A percentile compares a stretch with the other conserved stretches of the same genome.
phyloP scores from a whole-genome alignment of 1,140 invertebrate genomes.

The Ephestia elutella region DNA sequence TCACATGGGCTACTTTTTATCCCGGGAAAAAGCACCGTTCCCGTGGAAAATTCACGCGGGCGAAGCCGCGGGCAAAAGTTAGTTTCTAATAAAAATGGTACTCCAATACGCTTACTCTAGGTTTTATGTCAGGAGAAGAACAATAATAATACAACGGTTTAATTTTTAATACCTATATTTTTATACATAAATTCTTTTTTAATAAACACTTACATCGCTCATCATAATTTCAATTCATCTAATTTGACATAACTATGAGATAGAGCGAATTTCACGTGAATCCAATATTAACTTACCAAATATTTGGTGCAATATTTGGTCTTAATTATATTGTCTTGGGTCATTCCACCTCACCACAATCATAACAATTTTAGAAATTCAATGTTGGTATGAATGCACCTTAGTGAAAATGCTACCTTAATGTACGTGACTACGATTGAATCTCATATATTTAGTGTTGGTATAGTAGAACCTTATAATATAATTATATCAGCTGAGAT shows the following conservation, averaged over 20 bases:
- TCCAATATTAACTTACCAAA: slow-evolving; percentile 32
- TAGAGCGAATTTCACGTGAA: slow-evolving; percentile 26
- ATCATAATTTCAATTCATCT: slow-evolving; percentile 29
- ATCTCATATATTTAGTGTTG: slow-evolving; percentile 14
- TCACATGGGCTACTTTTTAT: too few relatives aligned
- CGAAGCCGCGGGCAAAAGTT: too few relatives aligned
- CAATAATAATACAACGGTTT: slow-evolving; percentile 14
- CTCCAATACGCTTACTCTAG: too few relatives aligned
- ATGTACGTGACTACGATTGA: slow-evolving; percentile 16
- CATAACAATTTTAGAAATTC: slow-evolving; percentile 23
- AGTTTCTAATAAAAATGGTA: too few relatives aligned
- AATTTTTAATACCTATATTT: slow-evolving; percentile 27
- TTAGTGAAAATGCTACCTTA: slow-evolving; percentile 16
- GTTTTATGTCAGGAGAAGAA: neutral
- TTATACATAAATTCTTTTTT: slow-evolving; percentile 53
- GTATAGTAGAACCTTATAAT: slow-evolving; percentile 24
- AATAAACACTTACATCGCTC: slow-evolving; percentile 37
- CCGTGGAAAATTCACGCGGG: too few relatives aligned
- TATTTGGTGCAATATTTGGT: slow-evolving; percentile 52
- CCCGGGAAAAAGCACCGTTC: too few relatives aligned
- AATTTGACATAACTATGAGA: slow-evolving; percentile 42
- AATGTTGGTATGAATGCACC: slow-evolving; percentile 14
- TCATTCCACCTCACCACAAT: slow-evolving; percentile 25
- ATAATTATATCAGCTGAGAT: slow-evolving; percentile 25
- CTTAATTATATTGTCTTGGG: slow-evolving; percentile 49